Conservation (phyloP, 2,888 invertebrate species). For the Onthophagus sagittarius region DNA sequence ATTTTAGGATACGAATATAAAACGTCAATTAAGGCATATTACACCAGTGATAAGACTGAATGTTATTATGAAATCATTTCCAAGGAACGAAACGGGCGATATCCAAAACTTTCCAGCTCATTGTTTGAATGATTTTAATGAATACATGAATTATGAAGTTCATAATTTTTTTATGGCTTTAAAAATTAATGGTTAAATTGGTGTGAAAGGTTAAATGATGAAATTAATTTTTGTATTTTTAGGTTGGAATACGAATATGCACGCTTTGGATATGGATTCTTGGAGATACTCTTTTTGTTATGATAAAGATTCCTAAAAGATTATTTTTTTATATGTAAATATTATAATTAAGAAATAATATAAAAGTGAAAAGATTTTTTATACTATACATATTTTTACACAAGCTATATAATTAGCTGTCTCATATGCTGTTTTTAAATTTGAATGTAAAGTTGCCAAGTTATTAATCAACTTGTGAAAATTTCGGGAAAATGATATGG, state of each 20-base stretch:
- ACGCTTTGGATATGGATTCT: slow-evolving; percentile 43
- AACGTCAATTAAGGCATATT: slow-evolving; percentile 41
- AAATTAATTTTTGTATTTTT: slow-evolving; percentile 17
- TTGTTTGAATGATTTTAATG: slow-evolving; percentile 37
- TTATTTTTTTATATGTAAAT: slow-evolving; percentile 11
- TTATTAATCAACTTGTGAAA: no score
- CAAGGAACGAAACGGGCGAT: slow-evolving; percentile 27
- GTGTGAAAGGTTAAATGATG: not conserved
- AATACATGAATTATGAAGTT: slow-evolving; percentile 40
- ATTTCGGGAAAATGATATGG: no score
- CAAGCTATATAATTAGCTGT: not conserved
- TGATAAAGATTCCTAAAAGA: slow-evolving; percentile 5
- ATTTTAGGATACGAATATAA: slow-evolving; percentile 39
- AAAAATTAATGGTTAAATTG: slow-evolving; percentile 42
- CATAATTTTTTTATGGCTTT: slow-evolving; percentile 44
- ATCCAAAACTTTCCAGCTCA: slow-evolving; percentile 35
- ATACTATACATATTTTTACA: slow-evolving; percentile 15
- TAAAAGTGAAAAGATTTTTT: slow-evolving; percentile 13
- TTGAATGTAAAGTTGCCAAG: no score
- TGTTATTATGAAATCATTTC: slow-evolving; percentile 39
- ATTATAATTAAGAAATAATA: slow-evolving; percentile 4
- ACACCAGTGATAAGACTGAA: slow-evolving; percentile 41
- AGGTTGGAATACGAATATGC: slow-evolving; percentile 45
- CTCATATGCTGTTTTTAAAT: no score
- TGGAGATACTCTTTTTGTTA: slow-evolving; percentile 38